Conservation (phyloP, 2,113 vertebrate species). For the Corythaeola cristata region DNA sequence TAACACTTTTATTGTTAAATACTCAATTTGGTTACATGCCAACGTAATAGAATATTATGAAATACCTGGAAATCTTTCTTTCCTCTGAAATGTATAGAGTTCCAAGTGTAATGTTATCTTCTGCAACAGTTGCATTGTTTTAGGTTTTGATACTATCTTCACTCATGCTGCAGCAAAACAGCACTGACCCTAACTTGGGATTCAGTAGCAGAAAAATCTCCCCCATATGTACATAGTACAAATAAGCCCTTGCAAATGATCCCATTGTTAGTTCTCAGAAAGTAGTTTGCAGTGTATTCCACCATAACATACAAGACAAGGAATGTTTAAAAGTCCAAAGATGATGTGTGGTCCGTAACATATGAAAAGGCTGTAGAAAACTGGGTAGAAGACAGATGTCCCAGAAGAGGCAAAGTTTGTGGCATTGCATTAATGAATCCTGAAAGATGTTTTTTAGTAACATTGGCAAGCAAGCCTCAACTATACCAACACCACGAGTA, state of each 20-base stretch:
- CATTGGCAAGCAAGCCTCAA: background rate
- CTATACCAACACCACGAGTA: background rate
- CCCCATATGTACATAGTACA: background rate
- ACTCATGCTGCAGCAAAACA: background rate
- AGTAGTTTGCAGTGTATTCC: background rate
- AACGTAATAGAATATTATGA: background rate
- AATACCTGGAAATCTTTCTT: background rate
- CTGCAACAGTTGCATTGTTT: background rate
- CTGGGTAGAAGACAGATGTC: background rate
- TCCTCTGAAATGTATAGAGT: background rate
- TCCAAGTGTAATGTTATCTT: background rate
- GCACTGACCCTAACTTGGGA: background rate
- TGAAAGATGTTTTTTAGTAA: background rate
- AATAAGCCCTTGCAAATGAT: background rate
- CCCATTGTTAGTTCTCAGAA: background rate
- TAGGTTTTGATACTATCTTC: background rate
- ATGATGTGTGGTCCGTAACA: background rate
- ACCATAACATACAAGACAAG: background rate
- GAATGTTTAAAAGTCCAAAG: background rate
- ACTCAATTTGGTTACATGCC: background rate
- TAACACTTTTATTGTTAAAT: background rate
- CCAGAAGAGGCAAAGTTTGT: background rate
- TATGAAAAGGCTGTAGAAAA: background rate
- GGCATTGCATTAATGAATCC: background rate
- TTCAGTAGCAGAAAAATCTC: background rate